Base-by-base conservation (phyloP, 2,888 invertebrate species). In the Drosophila acutilabella region DNA sequence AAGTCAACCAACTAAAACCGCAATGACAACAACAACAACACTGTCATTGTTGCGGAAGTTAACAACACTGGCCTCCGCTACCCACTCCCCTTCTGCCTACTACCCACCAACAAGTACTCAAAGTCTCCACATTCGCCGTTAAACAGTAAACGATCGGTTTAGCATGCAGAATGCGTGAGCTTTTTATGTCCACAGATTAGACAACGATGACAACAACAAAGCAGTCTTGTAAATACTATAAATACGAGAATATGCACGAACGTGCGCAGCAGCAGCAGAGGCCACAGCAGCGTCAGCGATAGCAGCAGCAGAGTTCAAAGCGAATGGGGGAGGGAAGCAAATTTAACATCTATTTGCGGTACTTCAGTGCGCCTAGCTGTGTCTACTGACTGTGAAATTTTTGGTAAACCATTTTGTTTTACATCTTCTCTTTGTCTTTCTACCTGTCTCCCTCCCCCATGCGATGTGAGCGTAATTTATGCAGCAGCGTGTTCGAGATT, bases 341-440 rank as follows among this genome's bases (percentile, higher is more conserved):
- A 30, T 7, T 30, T 10, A 6, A 23, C 20, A 14, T n/a, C 33
- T 68, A 53, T 53, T 58, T 64, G 65, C 54, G 75, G 64, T 64
- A 70, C 56, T 64, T 79, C 62, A 47, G 8, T 40, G 51, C 14
- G 42, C 41, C 44, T 44, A 3, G 18, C 18, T 47, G 65, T 81
- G 68, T 82, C 74, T 68, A 78, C 69, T 68, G 85, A 83, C 83
- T 83, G 80, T 83, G 64, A 87, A 87, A 81, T 84, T 65, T 57
- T 68, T 73, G 36, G 62, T 78, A 44, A 68, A 67, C 74, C 77
- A 87, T 79, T 81, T 86, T 74, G 73, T 59, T 53, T 64, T 44
- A n/a, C 65, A 23, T 44, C 30, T 14, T 26, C 33, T 41, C 8
- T 59, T 20, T 26, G 5, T 41, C 33, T 14, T 14, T 7, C 33